Conservation (phyloP, 1,140 invertebrate species). For the Pachypsylla venusta region DNA sequence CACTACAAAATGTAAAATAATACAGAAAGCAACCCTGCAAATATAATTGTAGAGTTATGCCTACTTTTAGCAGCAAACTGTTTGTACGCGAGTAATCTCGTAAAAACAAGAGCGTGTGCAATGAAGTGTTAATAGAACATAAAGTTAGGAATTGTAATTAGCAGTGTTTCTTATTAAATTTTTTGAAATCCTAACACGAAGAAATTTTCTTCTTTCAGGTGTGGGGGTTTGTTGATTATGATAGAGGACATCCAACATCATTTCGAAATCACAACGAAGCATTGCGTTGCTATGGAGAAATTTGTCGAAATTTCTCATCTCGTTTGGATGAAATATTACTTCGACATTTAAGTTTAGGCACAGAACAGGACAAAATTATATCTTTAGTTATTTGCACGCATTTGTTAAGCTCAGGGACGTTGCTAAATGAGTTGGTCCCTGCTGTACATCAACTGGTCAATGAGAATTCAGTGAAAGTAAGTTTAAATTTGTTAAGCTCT, state of each 20-base stretch:
- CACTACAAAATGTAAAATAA: too few relatives aligned
- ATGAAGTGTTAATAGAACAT: too few relatives aligned
- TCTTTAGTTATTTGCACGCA: background rate
- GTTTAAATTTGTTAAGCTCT: background rate
- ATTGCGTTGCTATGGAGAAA: background rate
- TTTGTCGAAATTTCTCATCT: background rate
- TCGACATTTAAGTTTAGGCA: background rate
- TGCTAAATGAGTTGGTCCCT: background rate
- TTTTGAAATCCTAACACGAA: too few relatives aligned
- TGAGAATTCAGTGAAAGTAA: background rate
- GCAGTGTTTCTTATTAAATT: too few relatives aligned
- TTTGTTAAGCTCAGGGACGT: background rate
- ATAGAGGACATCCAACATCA: background rate
- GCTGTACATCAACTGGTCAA: background rate
- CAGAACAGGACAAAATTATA: constrained; percentile 4
- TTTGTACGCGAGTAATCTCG: too few relatives aligned
- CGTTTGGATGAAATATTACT: background rate
- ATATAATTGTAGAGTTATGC: too few relatives aligned
- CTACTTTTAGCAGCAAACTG: too few relatives aligned
- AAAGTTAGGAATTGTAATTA: too few relatives aligned
- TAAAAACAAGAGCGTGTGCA: too few relatives aligned
- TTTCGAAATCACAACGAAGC: constrained; percentile 4
- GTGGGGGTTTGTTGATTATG: constrained; percentile 1
- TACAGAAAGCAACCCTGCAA: too few relatives aligned
- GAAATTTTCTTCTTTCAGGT: background rate